Evolutionary conservation across 2,797 vertebrate species (phyloP), one percentile per base, ranked within the genome.

Genomic region (Acipenser oxyrinchus): DNA sequence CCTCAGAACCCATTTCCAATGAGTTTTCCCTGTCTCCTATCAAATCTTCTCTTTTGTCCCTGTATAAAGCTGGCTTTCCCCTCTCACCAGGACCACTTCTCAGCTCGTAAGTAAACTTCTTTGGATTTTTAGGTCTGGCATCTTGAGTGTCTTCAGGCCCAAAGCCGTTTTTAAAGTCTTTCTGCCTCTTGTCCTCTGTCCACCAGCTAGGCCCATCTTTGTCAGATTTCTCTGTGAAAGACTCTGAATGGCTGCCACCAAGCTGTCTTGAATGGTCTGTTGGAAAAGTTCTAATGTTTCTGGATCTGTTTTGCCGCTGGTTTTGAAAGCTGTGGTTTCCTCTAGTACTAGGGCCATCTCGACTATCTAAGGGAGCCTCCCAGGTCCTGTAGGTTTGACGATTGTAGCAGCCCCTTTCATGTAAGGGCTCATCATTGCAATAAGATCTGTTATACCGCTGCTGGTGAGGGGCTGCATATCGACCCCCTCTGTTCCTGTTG

Each of bases 271-370:
- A 65, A 13, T 85, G 86, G 62, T 75, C 82, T 81, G 74, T 77
- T 64, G 79, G 69, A 48, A 73, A 77, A 0, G 79, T 63, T 52
- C 74, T 77, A 37, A 92, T 90, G 51, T 72, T 84, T 78, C 79
- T 89, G 62, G 86, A 76, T 69, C 86, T 92, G 68, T 91, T 89
- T 82, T 89, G 87, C 58, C 86, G 84, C 66, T 91, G 89, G 71
- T 66, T 84, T 71, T 78, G 90, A 74, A 87, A 73, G 68, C 66
- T 77, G 60, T 81, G 84, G 72, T 75, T 83, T 71, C 84, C 89
- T 12, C 78, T 59, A 63, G 77, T 76, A 67, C 75, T 83, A 70
- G 68, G 75, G 72, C 76, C 70, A 69, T 82, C 76, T 70, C 80
- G 79, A 74, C 73, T 77, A 0, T 86, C 81, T 64, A 76, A 84